A percentile compares a stretch with the other conserved stretches of the same genome.
Conservation (phyloP, 2,113 vertebrate genomes). For the Buteo buteo region DNA sequence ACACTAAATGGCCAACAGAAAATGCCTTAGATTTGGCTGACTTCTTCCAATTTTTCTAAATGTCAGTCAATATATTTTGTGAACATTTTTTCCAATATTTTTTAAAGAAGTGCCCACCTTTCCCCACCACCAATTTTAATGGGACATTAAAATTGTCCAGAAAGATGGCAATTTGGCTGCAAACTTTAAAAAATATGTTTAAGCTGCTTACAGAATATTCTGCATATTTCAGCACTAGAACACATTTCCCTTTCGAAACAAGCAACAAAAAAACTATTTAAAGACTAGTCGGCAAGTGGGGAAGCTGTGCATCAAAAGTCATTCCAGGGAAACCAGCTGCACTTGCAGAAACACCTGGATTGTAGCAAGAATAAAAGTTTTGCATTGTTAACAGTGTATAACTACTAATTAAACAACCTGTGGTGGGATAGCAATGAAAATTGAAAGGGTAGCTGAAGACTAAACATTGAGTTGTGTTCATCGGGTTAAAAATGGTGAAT, state of each 20-base stretch:
- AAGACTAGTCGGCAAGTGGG: neutral
- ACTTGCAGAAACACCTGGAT: neutral
- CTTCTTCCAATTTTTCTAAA: neutral
- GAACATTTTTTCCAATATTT: neutral
- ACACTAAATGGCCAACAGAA: neutral
- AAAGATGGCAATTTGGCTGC: neutral
- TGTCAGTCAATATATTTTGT: neutral
- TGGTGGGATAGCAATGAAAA: neutral
- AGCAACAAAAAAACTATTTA: neutral
- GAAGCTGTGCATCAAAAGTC: neutral
- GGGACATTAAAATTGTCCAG: neutral
- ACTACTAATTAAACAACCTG: neutral
- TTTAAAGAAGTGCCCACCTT: fast-evolving
- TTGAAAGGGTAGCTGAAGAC: neutral
- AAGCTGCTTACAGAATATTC: neutral
- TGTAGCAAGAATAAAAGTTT: neutral
- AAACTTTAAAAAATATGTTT: neutral
- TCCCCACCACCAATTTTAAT: neutral
- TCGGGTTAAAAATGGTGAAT: neutral
- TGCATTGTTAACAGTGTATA: neutral
- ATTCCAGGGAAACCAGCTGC: neutral
- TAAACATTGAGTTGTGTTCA: neutral
- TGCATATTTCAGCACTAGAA: neutral
- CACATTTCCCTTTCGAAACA: neutral
- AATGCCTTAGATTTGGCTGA: neutral